Evolutionary conservation across 2,888 invertebrate genomes (phyloP), one percentile per base, ranked within the genome.

Genomic region (Polydrusus cervinus): DNA sequence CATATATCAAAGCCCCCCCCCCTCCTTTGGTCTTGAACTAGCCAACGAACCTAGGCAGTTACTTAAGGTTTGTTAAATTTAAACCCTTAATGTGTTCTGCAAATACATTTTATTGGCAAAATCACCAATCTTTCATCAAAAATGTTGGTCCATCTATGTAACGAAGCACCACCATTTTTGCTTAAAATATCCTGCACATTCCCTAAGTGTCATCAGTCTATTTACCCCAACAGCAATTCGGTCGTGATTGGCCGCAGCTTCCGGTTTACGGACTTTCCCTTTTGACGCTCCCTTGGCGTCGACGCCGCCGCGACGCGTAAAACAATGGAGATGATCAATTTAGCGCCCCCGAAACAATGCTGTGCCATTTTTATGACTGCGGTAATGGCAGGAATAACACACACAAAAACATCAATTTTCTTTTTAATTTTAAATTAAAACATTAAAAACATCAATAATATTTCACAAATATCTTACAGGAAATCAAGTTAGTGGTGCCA

Each of bases 231-330:
- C 30, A 11, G 47, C 40, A 38, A 67, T 73, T 25, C 30, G 30
- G 51, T 65, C 76, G 78, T 79, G 82, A 84, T 84, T 85, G 84
- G 84, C 80, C 80, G 81, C 83, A 82, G 83, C 82, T 82, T 85
- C 85, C 84, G 83, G 84, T 82, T 81, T 79, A 78, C 78, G 76
- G 53, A 38, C 38, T 38, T 80, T 80, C 78, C 79, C 78, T 76
- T 73, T 76, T 76, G 74, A 73, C 78, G 76, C 62, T 77, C 73
- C 77, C 79, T 78, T 78, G 68, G 77, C 80, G 78, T 66, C 78
- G 81, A 74, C 82, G 81, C 79, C 83, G 80, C 79, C 81, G 80
- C 78, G 82, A 80, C 82, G 82, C 80, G 80, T 80, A 70, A 81
- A 81, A 81, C 74, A 74, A 74, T 74, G 64, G 67, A 9, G 61